These are phyloP conservation scores for Papilio demoleus DNA, from an alignment of 2,888 invertebrate species.

Conservation along the genomic window DNA sequence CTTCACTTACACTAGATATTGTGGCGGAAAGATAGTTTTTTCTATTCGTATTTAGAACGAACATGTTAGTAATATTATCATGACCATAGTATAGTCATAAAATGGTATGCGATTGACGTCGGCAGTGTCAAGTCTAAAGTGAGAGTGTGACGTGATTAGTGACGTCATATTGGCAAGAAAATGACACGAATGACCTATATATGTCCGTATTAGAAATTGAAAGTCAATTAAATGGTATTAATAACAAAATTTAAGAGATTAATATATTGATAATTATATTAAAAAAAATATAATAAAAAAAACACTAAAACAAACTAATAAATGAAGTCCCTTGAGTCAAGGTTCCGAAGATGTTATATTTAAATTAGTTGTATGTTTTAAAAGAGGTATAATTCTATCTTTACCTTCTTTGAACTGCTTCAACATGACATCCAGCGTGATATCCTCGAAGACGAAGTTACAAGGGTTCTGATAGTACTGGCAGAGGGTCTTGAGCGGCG, in stretches of 20 bases:
- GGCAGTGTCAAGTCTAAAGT: constrained; percentile 13
- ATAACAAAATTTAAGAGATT: too few species aligned
- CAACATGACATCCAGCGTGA: constrained; percentile 96
- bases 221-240: not conserved
- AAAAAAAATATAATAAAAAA: too few species aligned
- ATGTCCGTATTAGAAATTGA: not conserved
- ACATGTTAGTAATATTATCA: not conserved
- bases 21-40: not conserved
- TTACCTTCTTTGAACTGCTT: constrained; percentile 98
- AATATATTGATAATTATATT: too few species aligned
- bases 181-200: constrained; percentile 3
- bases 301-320: too few species aligned
- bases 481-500: constrained; percentile 95
- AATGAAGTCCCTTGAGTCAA: too few species aligned
- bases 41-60: not conserved
- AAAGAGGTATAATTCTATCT: too few species aligned
- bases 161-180: not conserved
- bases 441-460: constrained; percentile 98
- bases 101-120: not conserved
- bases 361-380: too few species aligned
- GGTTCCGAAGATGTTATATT: too few species aligned
- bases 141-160: constrained; percentile 3
- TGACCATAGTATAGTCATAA: not conserved
- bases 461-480: constrained; percentile 98
- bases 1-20: too few species aligned